phyloP scores from a whole-genome alignment of 2,797 vertebrate species.

The Onychomys torridus region DNA sequence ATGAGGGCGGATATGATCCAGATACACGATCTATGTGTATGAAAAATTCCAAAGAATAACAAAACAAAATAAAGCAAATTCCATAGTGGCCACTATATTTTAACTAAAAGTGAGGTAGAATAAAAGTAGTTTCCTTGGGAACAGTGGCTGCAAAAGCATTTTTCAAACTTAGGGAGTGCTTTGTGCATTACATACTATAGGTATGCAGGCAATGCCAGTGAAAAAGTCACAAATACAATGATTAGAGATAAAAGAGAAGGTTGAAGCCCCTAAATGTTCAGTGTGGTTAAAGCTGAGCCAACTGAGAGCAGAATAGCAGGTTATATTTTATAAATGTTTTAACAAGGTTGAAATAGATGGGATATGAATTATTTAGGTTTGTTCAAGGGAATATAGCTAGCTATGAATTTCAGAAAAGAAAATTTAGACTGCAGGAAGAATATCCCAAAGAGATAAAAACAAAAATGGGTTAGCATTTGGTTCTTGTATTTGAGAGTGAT shows the following conservation, averaged over 20 bases:
- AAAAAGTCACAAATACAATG: conserved; percentile 47
- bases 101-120: conserved; percentile 63
- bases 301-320: background rate
- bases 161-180: conserved; percentile 63
- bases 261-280: background rate
- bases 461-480: conserved; percentile 42
- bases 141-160: conserved; percentile 58
- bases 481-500: conserved; percentile 14
- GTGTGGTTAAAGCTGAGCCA: conserved; percentile 17
- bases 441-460: conserved; percentile 39
- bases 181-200: conserved; percentile 1
- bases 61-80: background rate
- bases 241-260: conserved; percentile 5
- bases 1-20: background rate
- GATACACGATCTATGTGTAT: background rate
- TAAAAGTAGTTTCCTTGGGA: conserved; percentile 76
- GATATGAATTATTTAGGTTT: conserved; percentile 72
- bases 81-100: conserved; percentile 21
- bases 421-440: conserved; percentile 59
- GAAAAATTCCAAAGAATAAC: background rate
- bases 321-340: conserved; percentile 36
- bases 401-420: conserved; percentile 71
- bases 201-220: conserved; percentile 11
- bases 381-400: conserved; percentile 51
- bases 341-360: conserved; percentile 35